Evolutionary conservation across 2,888 invertebrate species (phyloP).

Genomic region (Chalcis sispes): DNA sequence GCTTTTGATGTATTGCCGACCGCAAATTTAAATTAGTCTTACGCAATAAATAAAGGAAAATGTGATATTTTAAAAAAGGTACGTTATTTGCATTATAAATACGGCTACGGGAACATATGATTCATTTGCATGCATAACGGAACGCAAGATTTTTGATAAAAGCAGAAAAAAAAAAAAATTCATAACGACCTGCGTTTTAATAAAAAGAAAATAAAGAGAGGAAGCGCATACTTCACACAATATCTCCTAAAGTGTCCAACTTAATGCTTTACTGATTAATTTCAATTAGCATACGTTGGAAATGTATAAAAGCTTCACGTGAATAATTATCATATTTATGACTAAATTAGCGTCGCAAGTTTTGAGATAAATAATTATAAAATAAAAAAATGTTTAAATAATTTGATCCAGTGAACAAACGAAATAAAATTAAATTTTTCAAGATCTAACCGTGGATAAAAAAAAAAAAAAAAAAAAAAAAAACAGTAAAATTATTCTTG

Average conservation of each 20-base stretch:
- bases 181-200: background rate
- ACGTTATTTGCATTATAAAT: slow-evolving; percentile 6
- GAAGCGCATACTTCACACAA: slow-evolving; percentile 32
- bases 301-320: background rate
- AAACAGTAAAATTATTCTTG: too few relatives aligned
- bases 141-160: slow-evolving; percentile 20
- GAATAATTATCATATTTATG: background rate
- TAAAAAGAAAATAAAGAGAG: background rate
- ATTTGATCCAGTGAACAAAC: too few relatives aligned
- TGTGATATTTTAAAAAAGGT: slow-evolving; percentile 12
- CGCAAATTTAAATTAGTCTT: slow-evolving; percentile 8
- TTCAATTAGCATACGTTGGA: too few relatives aligned
- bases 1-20: background rate
- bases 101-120: slow-evolving; percentile 17
- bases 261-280: slow-evolving; percentile 23
- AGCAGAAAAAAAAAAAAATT: too few relatives aligned
- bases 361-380: too few relatives aligned
- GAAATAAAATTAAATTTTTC: too few relatives aligned
- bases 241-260: slow-evolving; percentile 11
- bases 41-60: slow-evolving; percentile 5
- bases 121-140: slow-evolving; percentile 7
- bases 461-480: too few relatives aligned
- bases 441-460: too few relatives aligned
- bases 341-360: too few relatives aligned
- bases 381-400: too few relatives aligned